phyloP scores from a whole-genome alignment of 23 tunicate genomes.

The Clavelina lepadiformis region DNA sequence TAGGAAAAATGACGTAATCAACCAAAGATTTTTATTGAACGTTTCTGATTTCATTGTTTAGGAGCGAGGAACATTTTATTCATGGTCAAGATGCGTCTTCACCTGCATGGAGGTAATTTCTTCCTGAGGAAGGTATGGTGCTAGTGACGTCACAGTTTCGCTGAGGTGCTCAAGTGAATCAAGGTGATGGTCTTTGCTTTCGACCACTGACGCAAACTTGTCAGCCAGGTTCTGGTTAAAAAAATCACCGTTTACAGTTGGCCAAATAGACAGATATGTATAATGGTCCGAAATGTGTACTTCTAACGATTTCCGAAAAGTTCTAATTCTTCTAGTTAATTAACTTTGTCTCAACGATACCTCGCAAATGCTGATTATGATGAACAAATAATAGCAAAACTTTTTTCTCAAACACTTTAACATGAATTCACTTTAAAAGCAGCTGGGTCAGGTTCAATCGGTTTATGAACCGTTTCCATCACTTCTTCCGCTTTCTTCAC shows the following conservation, averaged over 20 bases:
- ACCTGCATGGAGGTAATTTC: constrained; percentile 20
- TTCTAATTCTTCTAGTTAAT: not conserved
- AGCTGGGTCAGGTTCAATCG: constrained; percentile 54
- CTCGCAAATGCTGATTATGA: not conserved
- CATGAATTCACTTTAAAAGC: constrained; percentile 32
- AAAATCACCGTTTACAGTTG: not conserved
- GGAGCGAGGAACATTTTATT: not conserved
- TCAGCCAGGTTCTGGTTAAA: constrained; percentile 16
- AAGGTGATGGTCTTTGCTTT: constrained; percentile 43
- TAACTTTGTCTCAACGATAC: not conserved
- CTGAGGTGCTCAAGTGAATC: constrained; percentile 65
- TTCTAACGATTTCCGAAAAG: not conserved
- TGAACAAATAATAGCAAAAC: not conserved
- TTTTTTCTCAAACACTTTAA: not conserved
- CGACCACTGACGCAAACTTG: constrained; percentile 25
- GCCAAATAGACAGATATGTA: not conserved
- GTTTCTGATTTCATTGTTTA: not conserved
- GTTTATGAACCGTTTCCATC: constrained; percentile 68
- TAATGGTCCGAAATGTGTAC: not conserved
- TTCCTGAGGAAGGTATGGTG: constrained; percentile 37
- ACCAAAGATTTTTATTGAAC: not conserved
- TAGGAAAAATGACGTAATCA: not conserved
- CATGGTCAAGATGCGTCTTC: not conserved
- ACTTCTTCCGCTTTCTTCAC: constrained; percentile 47
- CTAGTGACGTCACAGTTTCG: constrained; percentile 17